Evolutionary conservation across 2,888 invertebrate species (phyloP), one percentile per base, ranked within the genome.

Genomic region (Cordilura impudica): DNA sequence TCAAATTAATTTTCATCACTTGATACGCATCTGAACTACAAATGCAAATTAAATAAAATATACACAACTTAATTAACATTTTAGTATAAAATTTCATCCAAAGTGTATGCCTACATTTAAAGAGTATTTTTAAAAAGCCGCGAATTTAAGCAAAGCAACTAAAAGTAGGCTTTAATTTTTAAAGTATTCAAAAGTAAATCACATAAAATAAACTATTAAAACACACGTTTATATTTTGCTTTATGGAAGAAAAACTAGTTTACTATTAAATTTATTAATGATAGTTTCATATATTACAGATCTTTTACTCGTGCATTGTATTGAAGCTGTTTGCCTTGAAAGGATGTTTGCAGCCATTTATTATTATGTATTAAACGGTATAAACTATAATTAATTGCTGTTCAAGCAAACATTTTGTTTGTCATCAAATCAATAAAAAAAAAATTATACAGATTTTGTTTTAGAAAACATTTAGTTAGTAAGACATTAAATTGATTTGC

Each of bases 311-410:
- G 67, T 67, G 35, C 51, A 43, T 47, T 60, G 51, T 51, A 21
- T 53, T 56, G 29, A 1, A 26, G 54, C 26, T 43, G 23, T 69
- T 79, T 53, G 51, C 79, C 79, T 79, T 79, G 79, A 79, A 79
- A 79, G 79, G 79, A 79, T 75, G 60, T 74, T 70, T 26, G 49
- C 21, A 60, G 67, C 35, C 66, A 78, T 61, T 19, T 61, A 65
- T 19, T 61, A 65, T 60, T 54, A 54, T 54, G n/a, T 49, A 66
- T 61, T 70, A 56, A 73, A 70, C 69, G 78, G 66, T 61, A 16
- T 35, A 23, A 8, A 12, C 26, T 61, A 19, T 67, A 75, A 75
- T 79, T 79, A 71, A 79, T 71, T 71, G 23, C 35, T 35, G 12
- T 58, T 70, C 8, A 61, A 54, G 47, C 8, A 58, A 10, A 53